Percentiles rank a stretch among this genome's conserved stretches.
Conservation (phyloP, 2,113 vertebrate species). For the Eudorcas thomsonii region DNA sequence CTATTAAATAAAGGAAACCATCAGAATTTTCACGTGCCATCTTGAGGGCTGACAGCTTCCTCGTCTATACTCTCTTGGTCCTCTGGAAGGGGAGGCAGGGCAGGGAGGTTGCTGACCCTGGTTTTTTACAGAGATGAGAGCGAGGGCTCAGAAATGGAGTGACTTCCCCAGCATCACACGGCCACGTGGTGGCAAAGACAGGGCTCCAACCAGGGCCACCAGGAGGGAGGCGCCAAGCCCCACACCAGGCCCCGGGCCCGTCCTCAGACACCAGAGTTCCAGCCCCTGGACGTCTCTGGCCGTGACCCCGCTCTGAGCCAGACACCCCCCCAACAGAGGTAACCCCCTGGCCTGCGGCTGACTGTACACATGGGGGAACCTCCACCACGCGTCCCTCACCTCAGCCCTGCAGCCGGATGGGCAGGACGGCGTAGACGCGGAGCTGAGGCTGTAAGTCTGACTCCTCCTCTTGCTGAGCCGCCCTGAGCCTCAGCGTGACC, state of each 20-base stretch:
- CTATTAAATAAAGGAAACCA: constrained; percentile 25
- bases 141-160: neutral
- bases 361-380: neutral
- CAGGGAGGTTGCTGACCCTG: neutral
- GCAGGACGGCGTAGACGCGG: accelerated
- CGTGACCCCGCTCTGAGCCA: accelerated
- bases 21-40: neutral
- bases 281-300: neutral
- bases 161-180: neutral
- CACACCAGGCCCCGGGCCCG: neutral
- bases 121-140: neutral
- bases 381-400: neutral
- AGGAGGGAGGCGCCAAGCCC: neutral
- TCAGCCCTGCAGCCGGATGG: neutral
- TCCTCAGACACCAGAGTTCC: neutral
- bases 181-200: accelerated
- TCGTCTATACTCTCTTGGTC: neutral
- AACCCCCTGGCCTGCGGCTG: neutral
- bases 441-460: accelerated
- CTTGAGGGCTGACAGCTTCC: neutral
- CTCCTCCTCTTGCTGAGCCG: neutral
- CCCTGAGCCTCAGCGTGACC: neutral
- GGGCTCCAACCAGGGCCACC: neutral
- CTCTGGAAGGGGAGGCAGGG: neutral
- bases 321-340: accelerated